Base-by-base conservation (phyloP, 2,888 invertebrate species). In the Andrena minutula region DNA sequence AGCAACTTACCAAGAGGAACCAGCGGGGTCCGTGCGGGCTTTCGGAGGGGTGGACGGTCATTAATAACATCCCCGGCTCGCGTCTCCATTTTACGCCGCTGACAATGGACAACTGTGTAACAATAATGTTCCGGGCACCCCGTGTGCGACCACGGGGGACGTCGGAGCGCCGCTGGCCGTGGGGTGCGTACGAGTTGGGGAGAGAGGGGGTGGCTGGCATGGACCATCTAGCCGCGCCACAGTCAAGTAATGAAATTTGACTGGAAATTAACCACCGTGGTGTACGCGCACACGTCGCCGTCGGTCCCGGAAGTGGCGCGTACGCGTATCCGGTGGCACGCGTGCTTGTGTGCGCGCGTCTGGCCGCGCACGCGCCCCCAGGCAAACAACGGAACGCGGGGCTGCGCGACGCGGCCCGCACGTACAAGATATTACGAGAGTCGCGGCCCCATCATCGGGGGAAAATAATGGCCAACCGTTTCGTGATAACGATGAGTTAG, bases 171-270 rank as follows among this genome's bases (percentile, higher is more conserved):
- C 70, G 79, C 12, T 64, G 76, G 7, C 71, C 7, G 69, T 56
- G 80, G 75, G 47, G 63, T 7, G 68, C 28, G 35, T n/a, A 41
- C 28, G 12, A 70, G 35, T 41, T 1, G 65, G 10, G 6, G 32
- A 32, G 32, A 8, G 32, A 8, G 12, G 51, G 74, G 32, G 20
- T 10, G 77, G 75, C 81, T 83, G 81, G 87, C 83, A 85, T 83
- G 87, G 89, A 89, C 89, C 89, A 89, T 90, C 89, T 86, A 88
- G 86, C 86, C 89, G 87, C 85, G 89, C 89, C 91, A 86, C 91
- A 91, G 92, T 91, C 91, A 88, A 92, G 92, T 93, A 93, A 93
- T 93, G 93, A 93, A 93, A 93, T 93, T 93, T 93, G 92, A 93
- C 93, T 93, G 92, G 89, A 92, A 93, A 93, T 93, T 93, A 93